Percentiles rank a stretch among this genome's conserved stretches.
phyloP scores from a whole-genome alignment of 2,797 vertebrate species.

The Sebastes iracundus region DNA sequence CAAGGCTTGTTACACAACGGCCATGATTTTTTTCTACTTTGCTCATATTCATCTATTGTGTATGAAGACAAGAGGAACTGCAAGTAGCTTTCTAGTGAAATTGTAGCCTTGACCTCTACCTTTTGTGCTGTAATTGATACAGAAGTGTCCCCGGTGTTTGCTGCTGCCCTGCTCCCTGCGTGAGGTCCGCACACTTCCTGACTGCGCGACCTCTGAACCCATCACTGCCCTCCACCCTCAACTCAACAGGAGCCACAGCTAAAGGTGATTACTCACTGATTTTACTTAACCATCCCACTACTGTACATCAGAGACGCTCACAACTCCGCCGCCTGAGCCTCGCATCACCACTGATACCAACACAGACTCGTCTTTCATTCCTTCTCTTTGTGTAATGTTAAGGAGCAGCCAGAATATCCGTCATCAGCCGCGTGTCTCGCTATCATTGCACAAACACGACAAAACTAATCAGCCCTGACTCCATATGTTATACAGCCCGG shows the following conservation, averaged over 20 bases:
- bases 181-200: constrained; percentile 29
- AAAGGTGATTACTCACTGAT: neutral
- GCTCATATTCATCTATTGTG: neutral
- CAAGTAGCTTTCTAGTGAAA: neutral
- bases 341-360: neutral
- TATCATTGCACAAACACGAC: constrained; percentile 39
- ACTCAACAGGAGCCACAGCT: neutral
- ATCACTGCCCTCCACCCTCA: neutral
- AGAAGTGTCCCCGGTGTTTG: neutral
- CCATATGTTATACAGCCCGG: constrained; percentile 45
- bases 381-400: constrained; percentile 2
- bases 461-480: constrained; percentile 39
- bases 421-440: constrained; percentile 15
- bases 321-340: neutral
- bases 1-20: neutral
- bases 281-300: neutral
- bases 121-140: constrained; percentile 15
- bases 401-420: constrained; percentile 1
- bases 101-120: neutral
- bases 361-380: constrained; percentile 6
- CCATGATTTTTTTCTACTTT: neutral
- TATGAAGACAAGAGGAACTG: neutral
- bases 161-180: neutral
- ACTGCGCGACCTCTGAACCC: constrained; percentile 34
- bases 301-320: neutral